These are phyloP conservation scores for Hexactinellida sp. DNA, from an alignment of 37 sponge, comb jelly and placozoan genomes.

Conservation along the genomic window DNA sequence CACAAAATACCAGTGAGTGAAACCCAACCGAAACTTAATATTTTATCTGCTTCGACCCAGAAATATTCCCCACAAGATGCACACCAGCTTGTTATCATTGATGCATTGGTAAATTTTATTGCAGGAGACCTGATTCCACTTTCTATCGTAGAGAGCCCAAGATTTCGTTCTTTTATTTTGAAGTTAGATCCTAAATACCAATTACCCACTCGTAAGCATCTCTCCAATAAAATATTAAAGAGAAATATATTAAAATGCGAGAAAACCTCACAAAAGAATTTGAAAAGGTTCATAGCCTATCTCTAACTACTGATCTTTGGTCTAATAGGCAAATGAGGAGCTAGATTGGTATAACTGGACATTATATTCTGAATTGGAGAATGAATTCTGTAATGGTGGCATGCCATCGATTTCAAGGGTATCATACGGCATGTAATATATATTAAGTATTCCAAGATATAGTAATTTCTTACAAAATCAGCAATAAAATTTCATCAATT, in stretches of 20 bases:
- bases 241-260: no score
- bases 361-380: no score
- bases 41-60: conserved; percentile 8
- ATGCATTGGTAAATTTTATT: conserved; percentile 5
- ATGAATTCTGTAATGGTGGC: conserved; percentile 18
- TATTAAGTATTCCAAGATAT: not conserved
- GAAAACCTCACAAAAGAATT: no score
- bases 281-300: conserved; percentile 7
- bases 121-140: conserved; percentile 7
- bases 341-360: not conserved
- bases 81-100: conserved; percentile 16
- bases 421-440: conserved; percentile 17
- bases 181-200: conserved; percentile 12
- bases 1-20: not conserved
- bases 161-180: not conserved
- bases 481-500: conserved; percentile 14
- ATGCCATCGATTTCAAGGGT: conserved; percentile 12
- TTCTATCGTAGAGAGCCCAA: conserved; percentile 8
- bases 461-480: no score
- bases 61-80: conserved; percentile 18
- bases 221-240: no score
- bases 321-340: conserved; percentile 13
- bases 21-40: not conserved
- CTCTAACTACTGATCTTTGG: conserved; percentile 13
- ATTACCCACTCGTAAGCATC: conserved; percentile 8